Evolutionary conservation across 2,113 vertebrate genomes (phyloP).

Genomic region (Acanthochromis polyacanthus): DNA sequence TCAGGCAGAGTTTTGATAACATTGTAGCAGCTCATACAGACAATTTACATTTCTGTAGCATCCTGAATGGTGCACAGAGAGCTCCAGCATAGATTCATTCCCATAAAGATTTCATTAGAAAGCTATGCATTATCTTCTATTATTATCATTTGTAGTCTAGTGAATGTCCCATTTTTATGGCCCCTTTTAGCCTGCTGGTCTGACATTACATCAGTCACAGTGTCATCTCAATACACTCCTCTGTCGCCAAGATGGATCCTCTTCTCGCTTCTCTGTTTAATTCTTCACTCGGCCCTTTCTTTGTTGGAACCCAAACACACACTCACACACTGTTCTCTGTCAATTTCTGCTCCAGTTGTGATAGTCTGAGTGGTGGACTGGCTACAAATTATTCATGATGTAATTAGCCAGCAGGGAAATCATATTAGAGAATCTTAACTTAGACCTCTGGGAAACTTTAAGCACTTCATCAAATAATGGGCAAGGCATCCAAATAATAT

Average conservation of each 20-base stretch:
- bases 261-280: constrained; percentile 28
- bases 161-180: constrained; percentile 69
- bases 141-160: constrained; percentile 62
- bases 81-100: constrained; percentile 38
- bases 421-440: constrained; percentile 73
- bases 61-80: constrained; percentile 22
- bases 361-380: constrained; percentile 49
- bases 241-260: constrained; percentile 56
- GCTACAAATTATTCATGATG: constrained; percentile 77
- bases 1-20: neutral
- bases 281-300: constrained; percentile 37
- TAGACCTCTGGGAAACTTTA: constrained; percentile 70
- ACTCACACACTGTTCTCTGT: constrained; percentile 10
- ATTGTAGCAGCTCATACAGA: neutral
- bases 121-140: constrained; percentile 75
- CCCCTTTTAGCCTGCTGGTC: constrained; percentile 62
- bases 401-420: constrained; percentile 75
- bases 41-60: constrained; percentile 30
- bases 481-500: constrained; percentile 59
- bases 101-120: constrained; percentile 73
- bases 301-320: constrained; percentile 28
- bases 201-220: constrained; percentile 74
- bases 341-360: constrained; percentile 52
- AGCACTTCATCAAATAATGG: constrained; percentile 73
- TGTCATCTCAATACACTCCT: constrained; percentile 58